Conservation (phyloP, 2,797 vertebrate genomes). For the Platalea minor region DNA sequence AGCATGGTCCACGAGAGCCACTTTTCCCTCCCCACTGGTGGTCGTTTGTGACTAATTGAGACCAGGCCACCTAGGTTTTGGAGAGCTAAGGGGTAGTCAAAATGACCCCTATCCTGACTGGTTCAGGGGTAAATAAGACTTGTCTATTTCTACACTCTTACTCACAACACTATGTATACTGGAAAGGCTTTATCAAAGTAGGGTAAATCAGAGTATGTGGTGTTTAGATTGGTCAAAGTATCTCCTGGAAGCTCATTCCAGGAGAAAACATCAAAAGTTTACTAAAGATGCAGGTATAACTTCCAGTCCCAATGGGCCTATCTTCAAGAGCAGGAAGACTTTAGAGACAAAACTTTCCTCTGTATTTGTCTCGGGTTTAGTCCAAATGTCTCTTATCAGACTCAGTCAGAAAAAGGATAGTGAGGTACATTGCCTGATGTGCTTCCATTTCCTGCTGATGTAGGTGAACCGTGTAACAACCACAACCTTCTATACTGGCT, state of each 20-base stretch:
- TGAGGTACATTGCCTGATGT: background rate
- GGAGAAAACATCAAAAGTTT: background rate
- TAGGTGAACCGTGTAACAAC: background rate
- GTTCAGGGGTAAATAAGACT: background rate
- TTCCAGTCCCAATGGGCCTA: background rate
- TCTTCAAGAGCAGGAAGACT: background rate
- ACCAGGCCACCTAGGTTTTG: background rate
- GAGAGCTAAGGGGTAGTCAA: background rate
- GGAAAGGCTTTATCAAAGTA: background rate
- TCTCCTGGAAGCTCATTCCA: background rate
- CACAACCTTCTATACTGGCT: background rate
- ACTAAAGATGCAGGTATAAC: background rate
- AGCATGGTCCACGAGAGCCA: background rate
- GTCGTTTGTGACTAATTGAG: background rate
- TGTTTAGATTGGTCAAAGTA: background rate
- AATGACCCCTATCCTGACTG: fast-evolving
- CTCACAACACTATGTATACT: background rate
- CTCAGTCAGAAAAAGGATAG: background rate
- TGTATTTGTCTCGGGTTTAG: background rate
- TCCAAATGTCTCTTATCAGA: background rate
- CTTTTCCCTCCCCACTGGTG: background rate
- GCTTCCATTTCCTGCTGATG: background rate
- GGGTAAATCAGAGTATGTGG: background rate
- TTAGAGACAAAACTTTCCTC: background rate
- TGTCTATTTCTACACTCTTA: background rate